Percentiles rank a stretch among this genome's conserved stretches.
These are phyloP conservation scores for Philopedon plagiatum DNA, from an alignment of 2,888 invertebrate genomes.

Conservation along the genomic window DNA sequence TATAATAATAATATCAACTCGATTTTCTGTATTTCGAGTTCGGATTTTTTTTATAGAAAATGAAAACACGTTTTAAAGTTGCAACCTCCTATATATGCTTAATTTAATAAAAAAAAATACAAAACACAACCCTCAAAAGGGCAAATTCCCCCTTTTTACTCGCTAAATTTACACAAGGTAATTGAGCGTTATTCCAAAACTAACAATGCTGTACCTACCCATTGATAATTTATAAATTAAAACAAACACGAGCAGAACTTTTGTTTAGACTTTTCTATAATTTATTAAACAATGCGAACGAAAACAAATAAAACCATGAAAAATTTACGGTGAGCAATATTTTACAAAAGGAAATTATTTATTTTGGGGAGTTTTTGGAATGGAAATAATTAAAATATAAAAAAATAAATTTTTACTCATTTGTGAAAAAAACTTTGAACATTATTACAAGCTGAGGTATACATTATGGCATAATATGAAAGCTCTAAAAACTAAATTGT, in stretches of 20 bases:
- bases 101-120: background rate
- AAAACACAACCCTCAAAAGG: slow-evolving; percentile 6
- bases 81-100: no score
- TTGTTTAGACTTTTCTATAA: slow-evolving; percentile 41
- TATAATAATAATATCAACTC: no score
- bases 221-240: slow-evolving; percentile 37
- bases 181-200: slow-evolving; percentile 40
- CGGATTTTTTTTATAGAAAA: no score
- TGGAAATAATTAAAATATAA: background rate
- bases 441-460: no score
- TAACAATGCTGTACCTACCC: slow-evolving; percentile 24
- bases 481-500: no score
- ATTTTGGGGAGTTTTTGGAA: slow-evolving; percentile 3
- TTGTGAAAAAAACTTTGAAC: no score
- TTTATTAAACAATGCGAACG: slow-evolving; percentile 29
- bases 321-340: slow-evolving; percentile 12
- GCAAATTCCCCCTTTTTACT: slow-evolving; percentile 19
- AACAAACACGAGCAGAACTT: slow-evolving; percentile 26
- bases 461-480: no score
- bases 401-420: background rate
- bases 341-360: slow-evolving; percentile 7
- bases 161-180: slow-evolving; percentile 42
- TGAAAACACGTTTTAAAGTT: no score
- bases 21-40: no score
- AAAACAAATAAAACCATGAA: slow-evolving; percentile 20